Conservation (phyloP, 2,888 invertebrate species). For the Automeris io region DNA sequence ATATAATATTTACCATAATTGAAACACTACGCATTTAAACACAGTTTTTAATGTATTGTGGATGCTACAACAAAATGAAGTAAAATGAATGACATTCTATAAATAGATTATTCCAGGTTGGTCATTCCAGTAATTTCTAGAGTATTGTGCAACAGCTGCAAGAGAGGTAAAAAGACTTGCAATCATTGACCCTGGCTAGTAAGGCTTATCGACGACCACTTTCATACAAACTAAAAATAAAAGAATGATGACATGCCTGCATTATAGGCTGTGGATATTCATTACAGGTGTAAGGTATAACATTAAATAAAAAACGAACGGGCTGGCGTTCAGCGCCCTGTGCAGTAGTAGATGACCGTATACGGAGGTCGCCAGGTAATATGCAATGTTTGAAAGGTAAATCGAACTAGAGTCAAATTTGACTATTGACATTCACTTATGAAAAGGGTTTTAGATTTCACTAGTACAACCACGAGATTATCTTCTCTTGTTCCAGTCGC, state of each 20-base stretch:
- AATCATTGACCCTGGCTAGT: slow-evolving; percentile 58
- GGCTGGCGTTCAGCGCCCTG: slow-evolving; percentile 59
- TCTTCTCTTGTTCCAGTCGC: no score
- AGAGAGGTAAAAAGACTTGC: slow-evolving; percentile 60
- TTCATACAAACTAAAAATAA: slow-evolving; percentile 66
- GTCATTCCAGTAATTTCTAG: slow-evolving; percentile 56
- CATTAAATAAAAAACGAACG: slow-evolving; percentile 51
- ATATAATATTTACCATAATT: no score
- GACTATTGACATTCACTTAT: no score
- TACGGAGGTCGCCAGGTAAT: slow-evolving; percentile 29
- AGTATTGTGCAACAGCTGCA: slow-evolving; percentile 73
- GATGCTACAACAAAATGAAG: slow-evolving; percentile 1
- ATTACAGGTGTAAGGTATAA: slow-evolving; percentile 40
- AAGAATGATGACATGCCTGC: slow-evolving; percentile 55
- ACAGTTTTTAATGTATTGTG: no score
- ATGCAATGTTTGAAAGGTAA: slow-evolving; percentile 33
- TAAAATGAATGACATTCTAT: slow-evolving; percentile 20
- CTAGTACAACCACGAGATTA: no score
- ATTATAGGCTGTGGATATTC: slow-evolving; percentile 58
- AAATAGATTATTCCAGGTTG: slow-evolving; percentile 36
- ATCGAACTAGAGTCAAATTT: slow-evolving; percentile 35
- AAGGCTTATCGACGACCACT: slow-evolving; percentile 60
- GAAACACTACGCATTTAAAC: no score
- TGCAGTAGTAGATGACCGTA: slow-evolving; percentile 41
- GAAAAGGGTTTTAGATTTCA: no score